Evolutionary conservation across 92 coral and sea anemone species (phyloP).

Genomic region (Scolanthus callimorphus): DNA sequence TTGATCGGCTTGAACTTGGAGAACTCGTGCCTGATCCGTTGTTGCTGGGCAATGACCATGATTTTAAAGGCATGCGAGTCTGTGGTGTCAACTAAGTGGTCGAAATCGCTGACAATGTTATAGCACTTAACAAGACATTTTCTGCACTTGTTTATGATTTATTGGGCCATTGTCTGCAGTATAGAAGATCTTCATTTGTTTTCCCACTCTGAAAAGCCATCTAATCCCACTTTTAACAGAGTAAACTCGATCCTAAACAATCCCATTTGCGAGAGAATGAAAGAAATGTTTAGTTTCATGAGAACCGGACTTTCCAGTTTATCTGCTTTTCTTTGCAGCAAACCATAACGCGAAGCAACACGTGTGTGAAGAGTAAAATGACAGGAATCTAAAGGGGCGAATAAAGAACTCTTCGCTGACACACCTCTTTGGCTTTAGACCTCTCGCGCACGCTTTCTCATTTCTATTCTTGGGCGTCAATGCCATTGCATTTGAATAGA

Average conservation of each 20-base stretch:
- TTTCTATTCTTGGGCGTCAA: too few species aligned
- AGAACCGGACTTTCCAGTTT: too few species aligned
- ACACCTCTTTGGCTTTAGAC: too few species aligned
- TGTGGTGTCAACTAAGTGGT: not conserved
- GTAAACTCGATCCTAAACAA: not conserved
- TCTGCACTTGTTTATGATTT: not conserved
- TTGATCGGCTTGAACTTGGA: not conserved
- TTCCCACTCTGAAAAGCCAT: not conserved
- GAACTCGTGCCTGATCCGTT: not conserved
- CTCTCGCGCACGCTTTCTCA: too few species aligned
- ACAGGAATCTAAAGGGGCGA: too few species aligned
- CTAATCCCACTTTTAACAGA: not conserved
- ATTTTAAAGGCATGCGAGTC: not conserved
- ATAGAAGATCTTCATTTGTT: not conserved
- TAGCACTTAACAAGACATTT: not conserved
- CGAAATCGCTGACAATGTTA: not conserved
- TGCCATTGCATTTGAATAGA: too few species aligned
- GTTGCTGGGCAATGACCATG: not conserved
- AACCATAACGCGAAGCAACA: too few species aligned
- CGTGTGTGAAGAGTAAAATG: too few species aligned
- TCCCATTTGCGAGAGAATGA: too few species aligned
- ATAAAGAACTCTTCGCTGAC: too few species aligned
- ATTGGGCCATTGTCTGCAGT: constrained; percentile 1
- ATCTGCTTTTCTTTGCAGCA: too few species aligned
- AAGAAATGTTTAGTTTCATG: too few species aligned